These are phyloP conservation scores for Rhinichthys osculus DNA, from an alignment of 2,797 vertebrate genomes.

Conservation along the genomic window DNA sequence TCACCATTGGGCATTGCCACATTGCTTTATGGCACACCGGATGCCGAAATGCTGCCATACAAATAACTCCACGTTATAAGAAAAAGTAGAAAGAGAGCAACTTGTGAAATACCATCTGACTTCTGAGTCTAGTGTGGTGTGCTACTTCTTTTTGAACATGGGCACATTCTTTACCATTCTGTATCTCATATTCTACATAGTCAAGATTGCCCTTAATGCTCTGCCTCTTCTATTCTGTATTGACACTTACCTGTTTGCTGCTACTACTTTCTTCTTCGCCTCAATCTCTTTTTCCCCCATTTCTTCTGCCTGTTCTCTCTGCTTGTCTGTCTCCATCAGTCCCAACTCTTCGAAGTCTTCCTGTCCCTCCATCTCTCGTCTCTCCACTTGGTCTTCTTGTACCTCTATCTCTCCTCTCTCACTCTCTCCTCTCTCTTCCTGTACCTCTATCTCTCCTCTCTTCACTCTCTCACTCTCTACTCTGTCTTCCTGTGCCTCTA, in stretches of 20 bases:
- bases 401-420: too few relatives aligned
- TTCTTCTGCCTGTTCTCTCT: too few relatives aligned
- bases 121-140: neutral
- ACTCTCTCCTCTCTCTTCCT: neutral
- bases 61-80: neutral
- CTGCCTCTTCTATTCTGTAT: neutral
- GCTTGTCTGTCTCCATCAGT: neutral
- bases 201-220: neutral
- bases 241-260: neutral
- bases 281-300: too few relatives aligned
- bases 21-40: neutral
- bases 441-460: neutral
- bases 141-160: neutral
- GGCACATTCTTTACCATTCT: neutral
- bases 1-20: neutral
- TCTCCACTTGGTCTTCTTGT: too few relatives aligned
- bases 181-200: neutral
- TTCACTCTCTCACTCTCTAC: too few relatives aligned
- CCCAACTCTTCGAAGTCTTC: neutral
- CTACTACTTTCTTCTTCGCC: too few relatives aligned
- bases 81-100: neutral
- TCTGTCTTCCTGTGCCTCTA: too few relatives aligned
- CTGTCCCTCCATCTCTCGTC: too few relatives aligned
- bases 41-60: conserved; percentile 2
- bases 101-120: neutral